These are phyloP conservation scores for Oligia strigilis DNA, from an alignment of 2,888 invertebrate genomes.

Conservation along the genomic window DNA sequence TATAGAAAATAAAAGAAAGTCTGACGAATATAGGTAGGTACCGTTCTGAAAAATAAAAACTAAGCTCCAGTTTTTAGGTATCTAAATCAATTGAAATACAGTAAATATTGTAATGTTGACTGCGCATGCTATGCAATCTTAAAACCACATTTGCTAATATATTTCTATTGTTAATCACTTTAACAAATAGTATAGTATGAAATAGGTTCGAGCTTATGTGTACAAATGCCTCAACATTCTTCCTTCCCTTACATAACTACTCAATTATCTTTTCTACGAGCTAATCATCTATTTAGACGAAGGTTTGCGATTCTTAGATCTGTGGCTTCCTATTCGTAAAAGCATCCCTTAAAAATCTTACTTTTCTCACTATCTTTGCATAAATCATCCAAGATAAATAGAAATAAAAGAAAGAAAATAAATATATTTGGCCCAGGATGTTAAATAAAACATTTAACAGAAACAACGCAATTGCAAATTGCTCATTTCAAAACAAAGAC, in stretches of 20 bases:
- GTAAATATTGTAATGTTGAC: neutral
- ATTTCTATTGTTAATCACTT: neutral
- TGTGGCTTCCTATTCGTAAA: neutral
- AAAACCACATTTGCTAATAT: neutral
- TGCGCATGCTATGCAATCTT: neutral
- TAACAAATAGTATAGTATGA: neutral
- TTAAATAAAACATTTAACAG: slow-evolving; percentile 14
- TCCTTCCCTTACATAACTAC: neutral
- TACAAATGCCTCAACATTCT: neutral
- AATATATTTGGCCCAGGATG: neutral
- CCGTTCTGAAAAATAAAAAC: neutral
- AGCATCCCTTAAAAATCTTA: neutral
- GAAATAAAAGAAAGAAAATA: neutral
- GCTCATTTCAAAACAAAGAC: slow-evolving; percentile 26
- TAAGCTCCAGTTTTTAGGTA: neutral
- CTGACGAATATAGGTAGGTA: neutral
- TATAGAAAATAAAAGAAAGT: neutral
- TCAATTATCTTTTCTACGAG: slow-evolving; percentile 4
- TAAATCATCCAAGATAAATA: neutral
- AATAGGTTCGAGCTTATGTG: neutral
- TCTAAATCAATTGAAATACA: neutral
- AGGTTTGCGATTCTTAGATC: neutral
- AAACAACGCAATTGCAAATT: slow-evolving; percentile 21
- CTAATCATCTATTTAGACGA: neutral
- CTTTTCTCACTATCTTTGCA: neutral